Evolutionary conservation across 2,113 vertebrate genomes (phyloP).

Genomic region (rat (Rattus norvegicus)): GRCr8 NC_086028.1:26191001-26191500

Average conservation of each 20-base stretch:
- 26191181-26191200: background rate
- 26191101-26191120: background rate
- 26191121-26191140: background rate
- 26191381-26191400: background rate
- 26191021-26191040: background rate
- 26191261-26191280: background rate
- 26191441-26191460: background rate
- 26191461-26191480: background rate
- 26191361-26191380: background rate
- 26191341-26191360: background rate
- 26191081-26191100: background rate
- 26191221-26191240: background rate
- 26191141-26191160: background rate
- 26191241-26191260: constrained; percentile 3
- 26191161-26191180: background rate
- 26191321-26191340: background rate
- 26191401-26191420: background rate
- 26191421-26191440: background rate
- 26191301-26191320: background rate
- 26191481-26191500: background rate
- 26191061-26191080: background rate
- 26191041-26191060: background rate
- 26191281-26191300: background rate
- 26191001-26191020: background rate
- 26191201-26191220: background rate